Evolutionary conservation across 2,888 invertebrate species (phyloP).

Genomic region (Aspidiotus destructor): DNA sequence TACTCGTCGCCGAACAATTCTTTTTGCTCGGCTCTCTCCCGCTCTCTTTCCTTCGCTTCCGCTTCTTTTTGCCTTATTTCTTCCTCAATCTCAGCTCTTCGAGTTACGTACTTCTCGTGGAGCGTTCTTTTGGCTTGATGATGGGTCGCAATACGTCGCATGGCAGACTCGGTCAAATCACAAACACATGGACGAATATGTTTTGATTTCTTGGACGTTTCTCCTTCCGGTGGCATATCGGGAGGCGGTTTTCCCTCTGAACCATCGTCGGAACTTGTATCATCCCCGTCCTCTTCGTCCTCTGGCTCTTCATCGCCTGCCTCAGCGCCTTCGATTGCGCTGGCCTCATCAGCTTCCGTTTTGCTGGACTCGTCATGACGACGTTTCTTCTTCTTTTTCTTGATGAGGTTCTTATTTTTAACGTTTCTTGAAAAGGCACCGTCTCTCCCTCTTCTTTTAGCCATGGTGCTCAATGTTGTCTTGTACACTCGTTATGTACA

Average conservation of each 20-base stretch:
- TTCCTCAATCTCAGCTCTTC: slow-evolving; percentile 17
- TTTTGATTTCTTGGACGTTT: too few relatives aligned
- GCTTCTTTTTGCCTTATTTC: slow-evolving; percentile 9
- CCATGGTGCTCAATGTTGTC: too few relatives aligned
- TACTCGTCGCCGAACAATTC: slow-evolving; percentile 27
- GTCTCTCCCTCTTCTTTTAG: too few relatives aligned
- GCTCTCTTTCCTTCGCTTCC: not conserved
- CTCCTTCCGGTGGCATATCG: not conserved
- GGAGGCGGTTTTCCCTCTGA: not conserved
- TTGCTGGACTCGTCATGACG: too few relatives aligned
- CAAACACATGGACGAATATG: slow-evolving; percentile 23
- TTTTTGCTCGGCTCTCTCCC: slow-evolving; percentile 9
- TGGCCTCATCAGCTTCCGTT: not conserved
- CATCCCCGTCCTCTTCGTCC: not conserved
- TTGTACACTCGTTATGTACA: too few relatives aligned
- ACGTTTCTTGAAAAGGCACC: too few relatives aligned
- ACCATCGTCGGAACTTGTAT: not conserved
- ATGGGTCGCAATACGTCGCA: not conserved
- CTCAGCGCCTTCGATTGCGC: not conserved
- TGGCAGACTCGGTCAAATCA: slow-evolving; percentile 2
- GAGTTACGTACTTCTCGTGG: slow-evolving; percentile 10
- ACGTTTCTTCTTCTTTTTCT: not conserved
- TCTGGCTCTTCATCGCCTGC: not conserved
- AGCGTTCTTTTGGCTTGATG: not conserved
- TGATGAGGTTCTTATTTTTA: not conserved